Conservation (phyloP, 2,797 vertebrate genomes). For the Bovichtus diacanthus region DNA sequence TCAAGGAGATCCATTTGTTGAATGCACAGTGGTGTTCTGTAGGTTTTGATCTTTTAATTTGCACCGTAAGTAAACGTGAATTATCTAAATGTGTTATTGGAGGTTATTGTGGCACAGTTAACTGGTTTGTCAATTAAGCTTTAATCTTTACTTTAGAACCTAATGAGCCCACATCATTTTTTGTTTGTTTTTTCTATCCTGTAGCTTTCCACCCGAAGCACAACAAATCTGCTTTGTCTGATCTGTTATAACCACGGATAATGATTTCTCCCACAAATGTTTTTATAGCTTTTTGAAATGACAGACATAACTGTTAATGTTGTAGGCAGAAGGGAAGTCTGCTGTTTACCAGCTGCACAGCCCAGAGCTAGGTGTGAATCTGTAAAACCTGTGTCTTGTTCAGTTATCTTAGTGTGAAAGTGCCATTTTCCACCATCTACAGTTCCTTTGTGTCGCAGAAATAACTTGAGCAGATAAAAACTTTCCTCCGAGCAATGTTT, state of each 20-base stretch:
- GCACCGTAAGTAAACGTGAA: background rate
- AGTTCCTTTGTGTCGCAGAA: slow-evolving; percentile 42
- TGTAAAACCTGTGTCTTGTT: slow-evolving; percentile 21
- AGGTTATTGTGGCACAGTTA: background rate
- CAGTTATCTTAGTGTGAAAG: slow-evolving; percentile 12
- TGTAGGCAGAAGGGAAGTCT: background rate
- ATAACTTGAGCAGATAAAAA: slow-evolving; percentile 37
- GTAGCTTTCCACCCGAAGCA: background rate
- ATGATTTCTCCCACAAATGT: background rate
- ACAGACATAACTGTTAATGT: slow-evolving; percentile 15
- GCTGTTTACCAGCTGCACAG: slow-evolving; percentile 22
- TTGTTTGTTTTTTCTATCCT: background rate
- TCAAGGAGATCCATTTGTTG: background rate
- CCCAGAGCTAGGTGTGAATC: slow-evolving; percentile 31
- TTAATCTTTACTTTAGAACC: background rate
- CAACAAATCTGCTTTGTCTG: background rate
- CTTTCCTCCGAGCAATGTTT: slow-evolving; percentile 53
- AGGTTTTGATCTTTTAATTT: background rate
- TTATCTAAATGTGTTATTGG: slow-evolving; percentile 1
- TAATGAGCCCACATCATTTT: slow-evolving; percentile 3
- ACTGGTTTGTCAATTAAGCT: background rate
- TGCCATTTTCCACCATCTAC: slow-evolving; percentile 18
- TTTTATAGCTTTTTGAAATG: slow-evolving; percentile 23
- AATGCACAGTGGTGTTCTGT: background rate
- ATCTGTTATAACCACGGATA: slow-evolving; percentile 28